Evolutionary conservation across 1,140 invertebrate genomes (phyloP).

Genomic region (Platyura marginata): DNA sequence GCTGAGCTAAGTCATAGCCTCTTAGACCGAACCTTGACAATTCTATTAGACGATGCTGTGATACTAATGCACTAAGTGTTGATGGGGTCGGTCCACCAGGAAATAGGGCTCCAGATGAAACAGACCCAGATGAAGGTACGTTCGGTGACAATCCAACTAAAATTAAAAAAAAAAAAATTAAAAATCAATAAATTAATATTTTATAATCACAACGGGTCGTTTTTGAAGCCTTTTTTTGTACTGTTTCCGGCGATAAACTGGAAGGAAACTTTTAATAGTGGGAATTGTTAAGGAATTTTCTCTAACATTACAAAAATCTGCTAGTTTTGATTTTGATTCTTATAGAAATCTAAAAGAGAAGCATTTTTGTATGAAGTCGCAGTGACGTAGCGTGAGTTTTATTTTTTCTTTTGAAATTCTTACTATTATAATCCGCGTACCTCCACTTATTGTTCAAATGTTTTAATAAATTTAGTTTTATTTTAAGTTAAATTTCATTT

Average conservation of each 20-base stretch:
- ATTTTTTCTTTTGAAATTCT: no score
- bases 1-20: conserved; percentile 76
- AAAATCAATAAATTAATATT: background rate
- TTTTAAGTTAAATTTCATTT: no score
- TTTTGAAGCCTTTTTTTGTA: background rate
- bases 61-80: conserved; percentile 46
- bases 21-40: conserved; percentile 63
- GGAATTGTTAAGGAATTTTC: no score
- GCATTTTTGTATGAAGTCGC: no score
- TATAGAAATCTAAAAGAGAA: no score
- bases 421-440: no score
- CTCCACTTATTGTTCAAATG: no score
- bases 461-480: no score
- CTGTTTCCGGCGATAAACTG: background rate
- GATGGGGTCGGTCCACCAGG: conserved; percentile 27
- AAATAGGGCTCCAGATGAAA: conserved; percentile 24
- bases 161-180: background rate
- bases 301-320: no score
- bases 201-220: background rate
- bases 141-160: conserved; percentile 7
- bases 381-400: no score
- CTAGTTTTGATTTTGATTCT: no score
- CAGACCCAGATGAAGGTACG: conserved; percentile 26
- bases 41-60: conserved; percentile 58
- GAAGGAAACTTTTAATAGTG: no score